Evolutionary conservation across 2,797 vertebrate species (phyloP).

Genomic region (Lacerta viridis): DNA sequence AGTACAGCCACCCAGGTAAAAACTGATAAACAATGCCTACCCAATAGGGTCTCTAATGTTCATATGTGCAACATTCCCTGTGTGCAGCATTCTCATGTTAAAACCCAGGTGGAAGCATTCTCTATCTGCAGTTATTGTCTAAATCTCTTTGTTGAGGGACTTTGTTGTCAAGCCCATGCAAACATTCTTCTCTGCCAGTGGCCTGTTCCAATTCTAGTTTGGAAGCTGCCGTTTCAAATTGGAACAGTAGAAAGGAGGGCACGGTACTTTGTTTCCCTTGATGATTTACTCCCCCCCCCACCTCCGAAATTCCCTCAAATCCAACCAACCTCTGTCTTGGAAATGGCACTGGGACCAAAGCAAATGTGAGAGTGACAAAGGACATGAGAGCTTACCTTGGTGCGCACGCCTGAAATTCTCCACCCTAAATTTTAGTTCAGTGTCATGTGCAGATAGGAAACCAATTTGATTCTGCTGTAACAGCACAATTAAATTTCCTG

Average conservation of each 20-base stretch:
- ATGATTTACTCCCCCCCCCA: neutral
- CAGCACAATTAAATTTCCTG: neutral
- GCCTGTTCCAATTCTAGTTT: neutral
- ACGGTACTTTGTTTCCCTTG: neutral
- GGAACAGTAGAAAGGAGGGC: neutral
- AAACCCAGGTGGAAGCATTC: neutral
- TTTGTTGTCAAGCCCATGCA: neutral
- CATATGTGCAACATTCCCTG: neutral
- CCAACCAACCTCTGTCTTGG: neutral
- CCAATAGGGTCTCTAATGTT: neutral
- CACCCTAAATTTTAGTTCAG: neutral
- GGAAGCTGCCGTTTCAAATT: neutral
- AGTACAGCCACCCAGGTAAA: constrained; percentile 12
- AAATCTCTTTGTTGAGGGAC: neutral
- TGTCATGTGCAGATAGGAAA: neutral
- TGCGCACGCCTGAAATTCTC: neutral
- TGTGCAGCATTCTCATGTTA: neutral
- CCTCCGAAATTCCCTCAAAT: neutral
- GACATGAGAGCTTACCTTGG: neutral
- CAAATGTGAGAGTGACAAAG: neutral
- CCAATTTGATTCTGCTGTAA: too few species aligned
- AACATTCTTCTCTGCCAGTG: neutral
- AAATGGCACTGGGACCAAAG: neutral
- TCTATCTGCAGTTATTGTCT: neutral
- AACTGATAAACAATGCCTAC: neutral